Conservation (phyloP, 2,113 vertebrate species). For the Perca flavescens region DNA sequence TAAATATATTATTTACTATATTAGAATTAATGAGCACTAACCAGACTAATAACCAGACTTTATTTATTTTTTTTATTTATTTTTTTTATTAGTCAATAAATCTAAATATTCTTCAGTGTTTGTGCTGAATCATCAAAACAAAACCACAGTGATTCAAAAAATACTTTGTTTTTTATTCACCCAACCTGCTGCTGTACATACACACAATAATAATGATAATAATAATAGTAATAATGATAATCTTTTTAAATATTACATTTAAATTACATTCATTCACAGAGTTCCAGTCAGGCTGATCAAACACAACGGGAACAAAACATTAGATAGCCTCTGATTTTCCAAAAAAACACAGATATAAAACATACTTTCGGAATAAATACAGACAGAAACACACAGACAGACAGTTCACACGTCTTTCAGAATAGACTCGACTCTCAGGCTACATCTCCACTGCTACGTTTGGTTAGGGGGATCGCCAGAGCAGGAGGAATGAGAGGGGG, state of each 20-base stretch:
- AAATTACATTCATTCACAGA: conserved; percentile 63
- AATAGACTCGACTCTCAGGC: neutral
- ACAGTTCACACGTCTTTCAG: neutral
- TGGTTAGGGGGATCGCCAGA: no score
- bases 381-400: conserved; percentile 29
- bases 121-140: conserved; percentile 9
- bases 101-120: neutral
- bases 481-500: no score
- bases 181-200: conserved; percentile 35
- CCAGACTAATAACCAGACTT: no score
- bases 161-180: conserved; percentile 62
- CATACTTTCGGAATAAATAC: conserved; percentile 28
- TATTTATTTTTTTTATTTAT: no score
- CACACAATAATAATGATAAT: neutral
- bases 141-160: conserved; percentile 54
- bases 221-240: conserved; percentile 21
- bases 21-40: no score
- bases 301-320: conserved; percentile 55
- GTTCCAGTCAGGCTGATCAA: conserved; percentile 39
- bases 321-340: conserved; percentile 38
- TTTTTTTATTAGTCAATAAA: neutral
- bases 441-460: no score
- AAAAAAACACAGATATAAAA: conserved; percentile 51
- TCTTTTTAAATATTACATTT: conserved; percentile 50
- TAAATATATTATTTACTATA: no score